Evolutionary conservation across 1,140 invertebrate species (phyloP), one percentile per base, ranked within the genome.

Genomic region (Psilanteris sp.): DNA sequence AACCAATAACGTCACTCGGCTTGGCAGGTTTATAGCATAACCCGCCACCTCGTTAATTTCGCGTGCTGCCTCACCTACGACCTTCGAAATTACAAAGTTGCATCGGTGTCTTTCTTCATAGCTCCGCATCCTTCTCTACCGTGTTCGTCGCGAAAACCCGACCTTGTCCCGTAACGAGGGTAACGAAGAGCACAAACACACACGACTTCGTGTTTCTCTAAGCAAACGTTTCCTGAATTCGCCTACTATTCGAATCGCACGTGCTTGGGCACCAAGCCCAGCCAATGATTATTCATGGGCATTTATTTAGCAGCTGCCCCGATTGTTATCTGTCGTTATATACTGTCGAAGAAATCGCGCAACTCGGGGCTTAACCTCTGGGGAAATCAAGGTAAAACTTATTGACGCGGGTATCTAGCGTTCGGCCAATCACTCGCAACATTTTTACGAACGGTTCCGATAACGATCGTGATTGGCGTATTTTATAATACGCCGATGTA

Each of bases 21-120:
- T 15, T 44, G 4, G 16, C 16, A n/a, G n/a, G n/a, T n/a, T n/a
- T n/a, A 10, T 6, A 36, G 0, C 3, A 8, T 18, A 54, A 39
- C 34, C 34, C 18, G 13, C 9, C 29, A 20, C 34, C 15, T 46
- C 9, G 36, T 66, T 29, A 15, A 66, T 48, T 62, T 62, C 32
- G 57, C 57, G 43, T 64, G 50, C 5, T 20, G 18, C 2, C 36
- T 54, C 62, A 67, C 59, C 59, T 64, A 59, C 32, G 55, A 68
- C 72, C 62, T 68, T 75, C 62, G 14, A 75, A 68, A 37, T 67
- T 67, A 46, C 43, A 77, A 74, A 76, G 46, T 39, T 68, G 18
- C 16, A 11, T 15, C 14, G 41, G 18, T 5, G 18, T 20, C 18
- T 20, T 20, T 20, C 18, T 20, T 5, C 5, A 5, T 20, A 3